Evolutionary conservation across 2,113 vertebrate species (phyloP).

Genomic region (Patagioenas fasciata): DNA sequence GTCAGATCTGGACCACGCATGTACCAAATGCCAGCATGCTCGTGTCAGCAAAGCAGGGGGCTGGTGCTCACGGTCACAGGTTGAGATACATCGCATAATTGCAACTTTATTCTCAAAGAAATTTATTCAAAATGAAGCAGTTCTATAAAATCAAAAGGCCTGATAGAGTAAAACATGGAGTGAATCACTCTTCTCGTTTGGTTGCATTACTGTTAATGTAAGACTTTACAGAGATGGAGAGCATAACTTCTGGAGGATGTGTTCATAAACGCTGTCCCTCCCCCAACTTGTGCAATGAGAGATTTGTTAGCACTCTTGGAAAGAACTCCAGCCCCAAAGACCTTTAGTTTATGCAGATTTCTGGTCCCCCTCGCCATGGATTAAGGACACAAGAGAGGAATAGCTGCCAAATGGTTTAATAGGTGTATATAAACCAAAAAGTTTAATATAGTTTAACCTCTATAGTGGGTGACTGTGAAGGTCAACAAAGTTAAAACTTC

Average conservation of each 20-base stretch:
- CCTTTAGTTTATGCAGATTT: neutral
- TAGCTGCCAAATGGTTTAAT: neutral
- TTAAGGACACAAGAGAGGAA: neutral
- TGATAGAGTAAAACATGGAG: neutral
- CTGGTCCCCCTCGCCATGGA: neutral
- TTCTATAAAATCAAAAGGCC: neutral
- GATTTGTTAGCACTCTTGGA: neutral
- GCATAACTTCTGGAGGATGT: neutral
- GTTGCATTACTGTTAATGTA: neutral
- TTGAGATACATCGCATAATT: neutral
- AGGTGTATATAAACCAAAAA: neutral
- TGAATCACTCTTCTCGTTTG: neutral
- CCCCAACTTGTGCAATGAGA: neutral
- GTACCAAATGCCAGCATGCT: neutral
- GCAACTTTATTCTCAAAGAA: neutral
- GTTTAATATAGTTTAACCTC: neutral
- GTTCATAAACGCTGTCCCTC: neutral
- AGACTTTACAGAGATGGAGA: neutral
- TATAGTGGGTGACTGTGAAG: neutral
- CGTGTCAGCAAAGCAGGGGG: neutral
- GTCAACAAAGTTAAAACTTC: neutral
- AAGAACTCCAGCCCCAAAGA: neutral
- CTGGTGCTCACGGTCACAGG: neutral
- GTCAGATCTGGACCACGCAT: neutral
- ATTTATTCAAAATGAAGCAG: neutral